phyloP scores from a whole-genome alignment of 2,797 vertebrate genomes.

The Gymnopithys bicolor region DNA sequence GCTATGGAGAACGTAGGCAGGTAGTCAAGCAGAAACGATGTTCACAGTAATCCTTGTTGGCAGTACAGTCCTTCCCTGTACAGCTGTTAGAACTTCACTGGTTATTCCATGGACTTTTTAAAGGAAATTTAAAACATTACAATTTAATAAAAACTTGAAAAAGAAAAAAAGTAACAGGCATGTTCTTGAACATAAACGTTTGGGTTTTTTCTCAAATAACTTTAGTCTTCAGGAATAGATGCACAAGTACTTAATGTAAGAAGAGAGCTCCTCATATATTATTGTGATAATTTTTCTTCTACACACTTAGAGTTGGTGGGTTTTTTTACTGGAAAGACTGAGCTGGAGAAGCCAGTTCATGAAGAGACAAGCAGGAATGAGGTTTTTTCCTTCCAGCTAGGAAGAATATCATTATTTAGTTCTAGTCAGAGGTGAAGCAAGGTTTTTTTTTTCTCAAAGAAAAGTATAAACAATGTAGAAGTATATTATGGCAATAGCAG shows the following conservation, averaged over 20 bases:
- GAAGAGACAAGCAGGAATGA: neutral
- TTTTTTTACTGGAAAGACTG: neutral
- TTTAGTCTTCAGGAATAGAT: neutral
- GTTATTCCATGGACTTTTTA: neutral
- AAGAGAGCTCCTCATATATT: neutral
- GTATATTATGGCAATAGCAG: neutral
- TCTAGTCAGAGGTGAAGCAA: neutral
- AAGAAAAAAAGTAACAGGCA: neutral
- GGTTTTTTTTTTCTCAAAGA: neutral
- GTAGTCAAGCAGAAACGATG: neutral
- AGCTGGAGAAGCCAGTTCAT: neutral
- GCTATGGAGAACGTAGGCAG: neutral
- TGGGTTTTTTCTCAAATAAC: neutral
- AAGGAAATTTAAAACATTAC: neutral
- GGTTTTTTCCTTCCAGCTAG: neutral
- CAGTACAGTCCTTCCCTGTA: neutral
- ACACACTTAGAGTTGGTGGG: neutral
- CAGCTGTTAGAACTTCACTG: neutral
- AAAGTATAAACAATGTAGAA: neutral
- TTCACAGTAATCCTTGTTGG: neutral
- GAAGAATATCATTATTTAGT: neutral
- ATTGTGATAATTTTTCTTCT: neutral
- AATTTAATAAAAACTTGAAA: neutral
- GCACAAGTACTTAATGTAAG: neutral
- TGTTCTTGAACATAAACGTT: neutral